phyloP scores from a whole-genome alignment of 2,113 vertebrate species.

The Pachyramphus minor region DNA sequence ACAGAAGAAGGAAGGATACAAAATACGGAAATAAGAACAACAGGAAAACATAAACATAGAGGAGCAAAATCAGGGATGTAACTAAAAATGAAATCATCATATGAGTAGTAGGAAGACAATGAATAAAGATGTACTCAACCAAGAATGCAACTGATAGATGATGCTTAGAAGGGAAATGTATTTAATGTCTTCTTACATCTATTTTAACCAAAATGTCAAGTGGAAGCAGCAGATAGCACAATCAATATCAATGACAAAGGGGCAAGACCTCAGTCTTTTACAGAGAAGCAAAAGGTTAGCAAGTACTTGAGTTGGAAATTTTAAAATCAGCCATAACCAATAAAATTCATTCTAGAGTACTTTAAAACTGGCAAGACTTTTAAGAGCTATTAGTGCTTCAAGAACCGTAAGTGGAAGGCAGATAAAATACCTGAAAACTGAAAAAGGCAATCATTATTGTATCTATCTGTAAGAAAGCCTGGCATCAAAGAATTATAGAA shows the following conservation, averaged over 20 bases:
- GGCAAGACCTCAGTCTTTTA: slow-evolving; percentile 11
- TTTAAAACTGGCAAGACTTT: slow-evolving; percentile 23
- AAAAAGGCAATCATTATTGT: not conserved
- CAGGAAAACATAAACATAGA: not conserved
- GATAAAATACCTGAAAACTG: not conserved
- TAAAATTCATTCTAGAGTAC: not conserved
- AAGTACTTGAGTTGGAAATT: not conserved
- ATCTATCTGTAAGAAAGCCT: not conserved
- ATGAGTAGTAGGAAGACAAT: not conserved
- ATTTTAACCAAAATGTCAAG: slow-evolving; percentile 28
- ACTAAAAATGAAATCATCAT: not conserved
- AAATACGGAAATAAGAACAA: not conserved
- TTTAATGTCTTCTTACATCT: slow-evolving; percentile 33
- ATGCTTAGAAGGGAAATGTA: slow-evolving; percentile 5
- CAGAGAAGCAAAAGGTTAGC: slow-evolving; percentile 20
- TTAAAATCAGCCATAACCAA: not conserved
- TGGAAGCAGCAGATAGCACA: not conserved
- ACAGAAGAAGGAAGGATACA: not conserved
- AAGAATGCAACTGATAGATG: not conserved
- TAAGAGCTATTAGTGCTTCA: not conserved
- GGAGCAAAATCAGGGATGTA: not conserved
- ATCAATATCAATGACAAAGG: slow-evolving; percentile 32
- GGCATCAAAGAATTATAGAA: not conserved
- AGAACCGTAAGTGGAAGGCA: not conserved
- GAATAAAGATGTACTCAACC: not conserved